phyloP scores from a whole-genome alignment of 30 jellyfish, hydroid and myxozoan species.

The Hydractinia symbiolongicarpus region DNA sequence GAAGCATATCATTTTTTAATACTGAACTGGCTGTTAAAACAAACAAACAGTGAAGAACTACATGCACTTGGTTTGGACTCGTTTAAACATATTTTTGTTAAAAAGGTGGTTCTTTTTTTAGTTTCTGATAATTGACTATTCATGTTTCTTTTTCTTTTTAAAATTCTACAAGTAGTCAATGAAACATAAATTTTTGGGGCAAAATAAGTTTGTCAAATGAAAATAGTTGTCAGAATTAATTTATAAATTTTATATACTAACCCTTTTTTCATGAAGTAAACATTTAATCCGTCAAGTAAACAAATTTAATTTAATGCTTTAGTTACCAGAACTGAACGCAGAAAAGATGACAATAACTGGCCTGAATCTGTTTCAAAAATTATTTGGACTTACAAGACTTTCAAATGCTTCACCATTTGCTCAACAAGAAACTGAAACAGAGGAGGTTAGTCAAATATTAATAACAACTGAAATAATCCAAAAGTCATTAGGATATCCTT shows the following conservation, averaged over 20 bases:
- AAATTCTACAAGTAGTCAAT: not conserved
- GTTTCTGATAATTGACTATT: not conserved
- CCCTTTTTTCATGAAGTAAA: too few relatives aligned
- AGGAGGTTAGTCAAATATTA: constrained; percentile 44
- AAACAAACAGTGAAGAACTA: constrained; percentile 82
- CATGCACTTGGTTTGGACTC: constrained; percentile 98
- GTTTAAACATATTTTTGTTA: constrained; percentile 84
- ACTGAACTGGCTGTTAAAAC: constrained; percentile 85
- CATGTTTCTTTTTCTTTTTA: not conserved
- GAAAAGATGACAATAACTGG: constrained; percentile 88
- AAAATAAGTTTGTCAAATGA: not conserved
- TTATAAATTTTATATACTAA: too few relatives aligned
- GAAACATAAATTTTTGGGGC: not conserved
- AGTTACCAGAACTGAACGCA: constrained; percentile 89
- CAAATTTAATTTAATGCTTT: too few relatives aligned
- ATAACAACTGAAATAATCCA: not conserved
- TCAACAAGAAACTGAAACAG: constrained; percentile 48
- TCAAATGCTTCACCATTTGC: constrained; percentile 96
- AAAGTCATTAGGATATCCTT: not conserved
- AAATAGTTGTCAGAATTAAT: not conserved
- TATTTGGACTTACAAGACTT: constrained; percentile 68
- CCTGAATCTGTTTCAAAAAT: constrained; percentile 73
- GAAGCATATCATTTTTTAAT: constrained; percentile 62
- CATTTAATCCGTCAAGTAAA: too few relatives aligned
- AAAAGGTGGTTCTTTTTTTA: constrained; percentile 49